These are phyloP conservation scores for Plutella xylostella DNA, from an alignment of 2,888 invertebrate genomes.

Conservation along the genomic window DNA sequence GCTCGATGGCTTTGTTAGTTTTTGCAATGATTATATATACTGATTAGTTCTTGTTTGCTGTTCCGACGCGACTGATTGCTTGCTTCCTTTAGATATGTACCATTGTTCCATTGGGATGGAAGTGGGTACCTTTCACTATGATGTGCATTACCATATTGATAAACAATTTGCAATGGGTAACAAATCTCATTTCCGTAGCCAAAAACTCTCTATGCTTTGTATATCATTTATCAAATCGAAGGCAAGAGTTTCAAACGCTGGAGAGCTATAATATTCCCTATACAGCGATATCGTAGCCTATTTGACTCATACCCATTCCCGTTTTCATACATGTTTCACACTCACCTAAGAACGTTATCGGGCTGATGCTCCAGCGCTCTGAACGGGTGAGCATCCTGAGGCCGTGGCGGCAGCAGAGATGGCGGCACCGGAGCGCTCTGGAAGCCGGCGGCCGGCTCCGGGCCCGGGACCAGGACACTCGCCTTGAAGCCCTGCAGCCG, in stretches of 20 bases:
- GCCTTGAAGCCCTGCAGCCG: too few relatives aligned
- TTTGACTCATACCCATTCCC: neutral
- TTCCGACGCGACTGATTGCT: too few relatives aligned
- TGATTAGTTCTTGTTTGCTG: too few relatives aligned
- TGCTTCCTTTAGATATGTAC: too few relatives aligned
- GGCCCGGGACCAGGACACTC: too few relatives aligned
- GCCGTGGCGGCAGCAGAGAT: conserved; percentile 20
- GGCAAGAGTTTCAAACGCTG: neutral
- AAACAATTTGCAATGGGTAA: neutral
- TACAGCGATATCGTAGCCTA: neutral
- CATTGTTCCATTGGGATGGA: too few relatives aligned
- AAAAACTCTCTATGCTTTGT: neutral
- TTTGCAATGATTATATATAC: too few relatives aligned
- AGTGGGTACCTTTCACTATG: too few relatives aligned
- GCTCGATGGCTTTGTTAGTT: too few relatives aligned
- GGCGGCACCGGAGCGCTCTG: neutral
- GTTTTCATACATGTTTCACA: neutral
- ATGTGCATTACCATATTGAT: neutral
- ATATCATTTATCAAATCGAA: neutral
- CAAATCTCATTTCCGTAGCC: neutral
- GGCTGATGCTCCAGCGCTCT: conserved; percentile 44
- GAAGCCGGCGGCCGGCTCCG: neutral
- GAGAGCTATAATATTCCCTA: neutral
- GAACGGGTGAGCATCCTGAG: conserved; percentile 67
- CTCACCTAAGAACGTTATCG: neutral